Evolutionary conservation across 2,888 invertebrate genomes (phyloP).

Genomic region (Xylota segnis): DNA sequence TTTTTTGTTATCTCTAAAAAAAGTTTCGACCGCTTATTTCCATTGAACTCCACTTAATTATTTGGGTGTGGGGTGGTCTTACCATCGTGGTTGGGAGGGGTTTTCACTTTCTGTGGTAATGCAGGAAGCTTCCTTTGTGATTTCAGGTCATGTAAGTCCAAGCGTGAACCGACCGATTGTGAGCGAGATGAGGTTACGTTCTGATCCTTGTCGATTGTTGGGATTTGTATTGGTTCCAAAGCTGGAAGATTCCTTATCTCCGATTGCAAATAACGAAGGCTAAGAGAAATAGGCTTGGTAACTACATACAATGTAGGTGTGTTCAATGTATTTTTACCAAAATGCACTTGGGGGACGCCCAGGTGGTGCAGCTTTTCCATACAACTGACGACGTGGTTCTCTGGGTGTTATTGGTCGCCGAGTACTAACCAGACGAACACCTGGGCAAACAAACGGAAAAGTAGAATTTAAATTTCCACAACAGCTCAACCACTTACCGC

Average conservation of each 20-base stretch:
- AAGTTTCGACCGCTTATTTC: not conserved
- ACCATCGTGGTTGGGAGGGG: conserved; percentile 43
- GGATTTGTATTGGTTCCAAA: conserved; percentile 51
- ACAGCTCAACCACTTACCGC: conserved; percentile 39
- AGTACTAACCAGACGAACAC: conserved; percentile 87
- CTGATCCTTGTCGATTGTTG: conserved; percentile 56
- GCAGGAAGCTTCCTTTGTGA: conserved; percentile 68
- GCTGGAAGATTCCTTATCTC: conserved; percentile 61
- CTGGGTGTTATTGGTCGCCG: conserved; percentile 94
- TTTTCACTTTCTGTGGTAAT: conserved; percentile 38
- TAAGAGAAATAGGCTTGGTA: conserved; percentile 80
- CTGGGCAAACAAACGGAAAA: conserved; percentile 60
- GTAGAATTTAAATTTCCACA: not conserved
- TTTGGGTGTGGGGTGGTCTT: conserved; percentile 2
- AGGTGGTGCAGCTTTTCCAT: conserved; percentile 86
- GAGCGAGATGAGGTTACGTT: conserved; percentile 74
- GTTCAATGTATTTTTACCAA: conserved; percentile 85
- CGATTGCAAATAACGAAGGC: conserved; percentile 88
- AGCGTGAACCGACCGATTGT: conserved; percentile 78
- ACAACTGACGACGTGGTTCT: conserved; percentile 91
- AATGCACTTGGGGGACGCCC: conserved; percentile 91
- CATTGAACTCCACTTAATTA: conserved; percentile 22
- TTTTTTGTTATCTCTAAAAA: not conserved
- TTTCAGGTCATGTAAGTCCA: conserved; percentile 70
- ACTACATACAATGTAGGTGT: not conserved